These are phyloP conservation scores for Chrysotoxum bicinctum DNA, from an alignment of 2,888 invertebrate species.

Conservation along the genomic window DNA sequence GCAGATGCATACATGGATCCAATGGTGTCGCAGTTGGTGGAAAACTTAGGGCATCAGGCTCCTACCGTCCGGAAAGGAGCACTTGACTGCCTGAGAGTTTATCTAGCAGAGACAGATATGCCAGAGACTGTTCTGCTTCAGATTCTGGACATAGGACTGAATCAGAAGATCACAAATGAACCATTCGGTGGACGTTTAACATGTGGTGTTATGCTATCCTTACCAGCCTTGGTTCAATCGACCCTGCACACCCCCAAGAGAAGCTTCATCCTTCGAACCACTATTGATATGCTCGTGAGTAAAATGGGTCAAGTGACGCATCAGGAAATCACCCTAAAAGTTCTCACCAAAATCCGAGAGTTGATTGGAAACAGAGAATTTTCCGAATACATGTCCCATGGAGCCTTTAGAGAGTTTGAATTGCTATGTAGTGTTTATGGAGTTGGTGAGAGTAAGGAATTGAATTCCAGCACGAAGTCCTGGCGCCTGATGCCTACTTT, in stretches of 20 bases:
- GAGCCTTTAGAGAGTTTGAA: constrained; percentile 84
- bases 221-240: constrained; percentile 85
- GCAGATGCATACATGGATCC: constrained; percentile 87
- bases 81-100: constrained; percentile 88
- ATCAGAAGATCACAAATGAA: constrained; percentile 82
- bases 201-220: constrained; percentile 86
- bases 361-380: constrained; percentile 87
- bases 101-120: constrained; percentile 86
- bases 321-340: constrained; percentile 87
- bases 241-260: constrained; percentile 82
- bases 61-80: constrained; percentile 92
- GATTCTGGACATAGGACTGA: constrained; percentile 86
- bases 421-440: constrained; percentile 85
- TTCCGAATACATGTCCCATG: constrained; percentile 83
- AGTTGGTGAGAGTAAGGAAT: constrained; percentile 69
- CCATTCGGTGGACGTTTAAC: constrained; percentile 84
- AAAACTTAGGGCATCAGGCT: constrained; percentile 90
- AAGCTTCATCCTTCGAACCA: constrained; percentile 82
- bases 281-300: constrained; percentile 83
- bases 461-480: constrained; percentile 56
- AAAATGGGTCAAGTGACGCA: constrained; percentile 84
- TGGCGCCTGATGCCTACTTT: constrained; percentile 59
- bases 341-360: constrained; percentile 87
- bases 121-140: constrained; percentile 86
- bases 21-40: constrained; percentile 87